Base-by-base conservation (phyloP, 2,113 vertebrate species). In the Corythaixoides concolor region DNA sequence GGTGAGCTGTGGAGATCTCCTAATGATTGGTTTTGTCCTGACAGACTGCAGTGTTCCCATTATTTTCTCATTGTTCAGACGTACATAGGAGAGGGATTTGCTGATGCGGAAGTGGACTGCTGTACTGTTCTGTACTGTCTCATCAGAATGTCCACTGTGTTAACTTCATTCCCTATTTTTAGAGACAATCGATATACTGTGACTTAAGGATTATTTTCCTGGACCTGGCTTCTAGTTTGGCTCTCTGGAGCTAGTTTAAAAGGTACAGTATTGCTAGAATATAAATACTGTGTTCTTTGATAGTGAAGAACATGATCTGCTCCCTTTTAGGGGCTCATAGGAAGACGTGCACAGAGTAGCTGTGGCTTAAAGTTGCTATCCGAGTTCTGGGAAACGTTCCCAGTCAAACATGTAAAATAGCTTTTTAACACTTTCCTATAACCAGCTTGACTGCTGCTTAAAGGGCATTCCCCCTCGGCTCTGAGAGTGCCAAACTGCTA, bases 151-250 rank as follows among this genome's bases (percentile, higher is more conserved):
- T 96, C 92, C 89, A 75, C 90, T 15, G 23, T 86, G 75, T 96
- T 92, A 64, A 81, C 88, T 93, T 94, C 95, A 94, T 95, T 95
- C 89, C 96, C 94, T 95, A 10, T 90, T 95, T 96, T 94, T 88
- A 95, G 96, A 96, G 97, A 97, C 95, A 95, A 97, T 97, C 96
- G 94, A 93, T 95, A 97, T 95, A 96, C 95, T 97, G 96, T 97
- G 96, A 96, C 82, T 95, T 94, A 91, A 81, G 87, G 93, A 63
- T 96, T 95, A 49, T 75, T 95, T 92, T 89, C 78, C 91, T 95
- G 89, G 91, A 88, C 72, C 64, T 95, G 89, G 91, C 91, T 97
- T 96, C 77, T 95, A 91, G 84, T 89, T 63, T 94, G 94, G 79
- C 88, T 89, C 84, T 96, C 78, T 85, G 95, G 91, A 96, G 93